Evolutionary conservation across 2,888 invertebrate species (phyloP), one percentile per base, ranked within the genome.

Genomic region (Lysandra bellargus): DNA sequence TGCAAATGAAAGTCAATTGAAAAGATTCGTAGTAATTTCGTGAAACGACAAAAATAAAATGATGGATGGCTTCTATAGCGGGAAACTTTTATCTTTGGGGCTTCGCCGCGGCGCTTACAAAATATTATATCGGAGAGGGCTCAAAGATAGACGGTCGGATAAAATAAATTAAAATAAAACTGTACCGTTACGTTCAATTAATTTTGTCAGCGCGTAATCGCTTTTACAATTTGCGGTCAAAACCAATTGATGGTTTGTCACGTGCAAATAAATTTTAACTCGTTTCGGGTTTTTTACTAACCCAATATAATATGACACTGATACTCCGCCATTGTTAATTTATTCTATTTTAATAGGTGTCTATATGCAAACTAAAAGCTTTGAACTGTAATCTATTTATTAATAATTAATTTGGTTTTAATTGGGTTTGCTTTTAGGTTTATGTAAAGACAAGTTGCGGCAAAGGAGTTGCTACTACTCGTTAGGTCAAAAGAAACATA

Each of bases 191-290:
- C 79, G 81, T 80, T 80, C 80, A 82, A 82, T 82, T 81, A 82
- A 80, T 78, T 81, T 80, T 75, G 80, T 81, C 79, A 79, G 80
- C 82, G 80, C 80, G 81, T 81, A 82, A 81, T 82, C 81, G 82
- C 80, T 76, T 80, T 64, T 64, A 78, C 80, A 81, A 81, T 81
- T 80, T 82, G 82, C 79, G 82, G 80, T 82, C 64, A 80, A 78
- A 80, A 81, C 80, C 81, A 81, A 81, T 82, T 79, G 78, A 81
- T 49, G 79, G 61, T 80, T 79, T 79, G 73, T 79, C 80, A 73
- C 78, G 61, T 57, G 57, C 76, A 60, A 77, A 57, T 60, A 53
- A 57, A 76, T 76, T 80, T 49, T 57, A 79, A 49, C 61, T 77
- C 77, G 74, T 74, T 79, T 72, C 40, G 37, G 60, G 40, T 74